Evolutionary conservation across 2,888 invertebrate genomes (phyloP).

Genomic region (Thelaira solivaga): DNA sequence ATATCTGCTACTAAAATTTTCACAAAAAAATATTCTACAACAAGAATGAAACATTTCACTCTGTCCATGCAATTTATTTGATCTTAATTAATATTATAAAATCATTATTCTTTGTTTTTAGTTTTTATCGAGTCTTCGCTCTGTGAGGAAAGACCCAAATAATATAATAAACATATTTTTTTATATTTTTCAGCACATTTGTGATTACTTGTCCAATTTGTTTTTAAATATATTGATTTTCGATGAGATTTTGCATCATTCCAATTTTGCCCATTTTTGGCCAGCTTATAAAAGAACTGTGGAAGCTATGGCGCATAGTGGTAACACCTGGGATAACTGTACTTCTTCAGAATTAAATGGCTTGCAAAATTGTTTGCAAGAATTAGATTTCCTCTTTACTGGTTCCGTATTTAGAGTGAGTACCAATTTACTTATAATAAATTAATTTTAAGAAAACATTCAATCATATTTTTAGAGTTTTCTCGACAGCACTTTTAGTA

Average conservation of each 20-base stretch:
- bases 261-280: slow-evolving; percentile 82
- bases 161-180: no score
- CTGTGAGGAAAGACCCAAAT: no score
- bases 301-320: slow-evolving; percentile 82
- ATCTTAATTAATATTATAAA: no score
- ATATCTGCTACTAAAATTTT: no score
- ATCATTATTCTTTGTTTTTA: no score
- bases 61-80: no score
- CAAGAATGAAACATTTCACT: no score
- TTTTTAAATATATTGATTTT: slow-evolving; percentile 83
- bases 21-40: no score
- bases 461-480: slow-evolving; percentile 64
- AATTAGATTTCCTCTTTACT: slow-evolving; percentile 74
- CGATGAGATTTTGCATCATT: slow-evolving; percentile 72
- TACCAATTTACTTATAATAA: background rate
- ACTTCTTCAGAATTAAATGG: slow-evolving; percentile 81
- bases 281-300: slow-evolving; percentile 86
- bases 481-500: slow-evolving; percentile 67
- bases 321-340: slow-evolving; percentile 80
- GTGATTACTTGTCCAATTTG: slow-evolving; percentile 81
- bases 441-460: background rate
- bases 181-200: slow-evolving; percentile 71
- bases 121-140: no score
- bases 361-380: slow-evolving; percentile 84
- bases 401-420: slow-evolving; percentile 85